Conservation (phyloP, 2,888 invertebrate genomes). For the Micoletzkya japonica region DNA sequence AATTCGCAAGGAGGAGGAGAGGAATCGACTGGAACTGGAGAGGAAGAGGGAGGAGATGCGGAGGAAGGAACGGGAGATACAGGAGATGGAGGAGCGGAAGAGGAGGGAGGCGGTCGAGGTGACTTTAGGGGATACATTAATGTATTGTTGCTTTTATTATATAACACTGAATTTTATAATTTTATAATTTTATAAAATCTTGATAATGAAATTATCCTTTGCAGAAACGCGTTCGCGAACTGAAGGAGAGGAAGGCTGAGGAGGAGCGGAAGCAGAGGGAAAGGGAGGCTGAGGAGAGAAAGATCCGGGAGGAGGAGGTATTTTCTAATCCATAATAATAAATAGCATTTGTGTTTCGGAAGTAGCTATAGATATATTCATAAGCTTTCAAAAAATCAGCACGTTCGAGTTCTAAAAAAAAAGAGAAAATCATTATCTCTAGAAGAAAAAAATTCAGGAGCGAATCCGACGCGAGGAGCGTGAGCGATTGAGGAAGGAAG, state of each 20-base stretch:
- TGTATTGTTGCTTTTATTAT: too few species aligned
- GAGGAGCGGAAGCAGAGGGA: conserved; percentile 20
- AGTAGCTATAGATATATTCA: background rate
- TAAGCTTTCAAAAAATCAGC: background rate
- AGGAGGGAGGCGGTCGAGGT: conserved; percentile 25
- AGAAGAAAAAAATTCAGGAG: background rate
- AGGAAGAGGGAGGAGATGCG: conserved; percentile 20
- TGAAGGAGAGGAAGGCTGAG: conserved; percentile 9
- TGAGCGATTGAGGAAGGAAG: conserved; percentile 5
- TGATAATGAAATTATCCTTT: too few species aligned
- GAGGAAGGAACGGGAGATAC: conserved; percentile 16
- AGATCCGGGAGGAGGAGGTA: background rate
- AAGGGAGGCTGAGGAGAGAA: conserved; percentile 20
- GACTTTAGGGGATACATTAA: too few species aligned
- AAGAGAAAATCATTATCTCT: background rate
- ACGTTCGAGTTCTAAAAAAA: too few species aligned
- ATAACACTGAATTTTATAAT: too few species aligned
- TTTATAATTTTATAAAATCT: too few species aligned
- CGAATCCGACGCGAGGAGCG: conserved; percentile 24
- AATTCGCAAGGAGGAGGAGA: conserved; percentile 10
- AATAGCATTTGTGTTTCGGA: background rate
- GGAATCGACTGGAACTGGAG: conserved; percentile 17
- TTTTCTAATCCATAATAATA: background rate
- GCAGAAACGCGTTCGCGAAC: conserved; percentile 7
- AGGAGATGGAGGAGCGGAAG: conserved; percentile 20